A percentile compares a stretch with the other conserved stretches of the same genome.
These are phyloP conservation scores for Zaprionus obscuricornis DNA, from an alignment of 2,888 invertebrate species.

Conservation along the genomic window DNA sequence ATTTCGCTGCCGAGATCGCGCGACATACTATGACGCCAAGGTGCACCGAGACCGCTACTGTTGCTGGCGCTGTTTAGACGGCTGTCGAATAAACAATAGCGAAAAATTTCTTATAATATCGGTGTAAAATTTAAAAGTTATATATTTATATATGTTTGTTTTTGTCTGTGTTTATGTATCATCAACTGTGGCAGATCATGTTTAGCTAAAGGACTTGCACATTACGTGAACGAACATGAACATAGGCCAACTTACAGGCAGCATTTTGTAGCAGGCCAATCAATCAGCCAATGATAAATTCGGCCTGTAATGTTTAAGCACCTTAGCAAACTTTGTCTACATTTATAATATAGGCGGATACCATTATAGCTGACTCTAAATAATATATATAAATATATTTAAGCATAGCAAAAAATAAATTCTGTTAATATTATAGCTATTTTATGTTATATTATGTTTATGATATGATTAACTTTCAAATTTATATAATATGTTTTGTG, in stretches of 20 bases:
- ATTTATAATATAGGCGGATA: conserved; percentile 25
- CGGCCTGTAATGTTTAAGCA: conserved; percentile 44
- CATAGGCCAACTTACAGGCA: conserved; percentile 68
- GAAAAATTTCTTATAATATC: no score
- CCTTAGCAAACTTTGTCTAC: conserved; percentile 53
- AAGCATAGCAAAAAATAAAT: neutral
- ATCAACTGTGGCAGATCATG: conserved; percentile 34
- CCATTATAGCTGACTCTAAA: conserved; percentile 2
- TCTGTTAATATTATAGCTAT: no score
- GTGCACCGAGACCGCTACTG: conserved; percentile 79
- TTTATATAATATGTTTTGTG: no score
- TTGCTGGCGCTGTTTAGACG: conserved; percentile 77
- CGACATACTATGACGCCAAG: conserved; percentile 87
- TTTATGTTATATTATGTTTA: no score
- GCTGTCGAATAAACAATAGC: conserved; percentile 69
- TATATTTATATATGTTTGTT: conserved; percentile 1
- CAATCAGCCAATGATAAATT: conserved; percentile 47
- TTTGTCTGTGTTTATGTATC: no score
- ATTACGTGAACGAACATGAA: no score
- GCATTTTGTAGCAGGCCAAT: conserved; percentile 37
- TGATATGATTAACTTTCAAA: no score
- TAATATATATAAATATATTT: conserved; percentile 14
- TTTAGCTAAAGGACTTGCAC: conserved; percentile 57
- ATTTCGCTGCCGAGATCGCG: conserved; percentile 89
- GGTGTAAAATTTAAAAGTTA: neutral